A percentile compares a stretch with the other conserved stretches of the same genome.
Evolutionary conservation across 2,797 vertebrate genomes (phyloP).

Genomic region (Sciurus vulgaris): DNA sequence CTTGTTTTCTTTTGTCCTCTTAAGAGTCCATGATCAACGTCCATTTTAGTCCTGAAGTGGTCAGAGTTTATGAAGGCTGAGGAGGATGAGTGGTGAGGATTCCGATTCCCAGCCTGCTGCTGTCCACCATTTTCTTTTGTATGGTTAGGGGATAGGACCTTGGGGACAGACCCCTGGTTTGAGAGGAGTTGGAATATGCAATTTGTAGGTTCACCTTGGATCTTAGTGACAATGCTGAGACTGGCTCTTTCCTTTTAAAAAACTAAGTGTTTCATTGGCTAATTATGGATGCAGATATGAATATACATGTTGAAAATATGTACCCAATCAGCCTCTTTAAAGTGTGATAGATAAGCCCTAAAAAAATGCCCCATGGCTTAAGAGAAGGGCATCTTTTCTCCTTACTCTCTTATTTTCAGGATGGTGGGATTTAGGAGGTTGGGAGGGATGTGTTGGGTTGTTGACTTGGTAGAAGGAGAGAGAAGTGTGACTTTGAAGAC

Average conservation of each 20-base stretch:
- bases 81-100: neutral
- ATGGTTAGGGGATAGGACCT: neutral
- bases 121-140: neutral
- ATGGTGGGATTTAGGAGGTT: neutral
- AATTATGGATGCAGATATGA: neutral
- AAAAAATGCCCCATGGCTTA: neutral
- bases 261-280: neutral
- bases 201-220: neutral
- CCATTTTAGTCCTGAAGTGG: constrained; percentile 75
- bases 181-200: neutral
- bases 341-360: constrained; percentile 24
- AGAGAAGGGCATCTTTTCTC: neutral
- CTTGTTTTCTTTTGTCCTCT: constrained; percentile 73
- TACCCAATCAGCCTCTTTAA: neutral
- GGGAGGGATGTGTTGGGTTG: neutral
- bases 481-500: neutral
- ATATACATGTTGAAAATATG: neutral
- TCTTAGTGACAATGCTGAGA: neutral
- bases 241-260: neutral
- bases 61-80: constrained; percentile 40
- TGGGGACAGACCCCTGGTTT: neutral
- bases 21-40: constrained; percentile 66
- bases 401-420: neutral
- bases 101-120: neutral
- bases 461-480: neutral